Conservation (phyloP, 1,140 invertebrate species). For the Brachionus sp. region DNA sequence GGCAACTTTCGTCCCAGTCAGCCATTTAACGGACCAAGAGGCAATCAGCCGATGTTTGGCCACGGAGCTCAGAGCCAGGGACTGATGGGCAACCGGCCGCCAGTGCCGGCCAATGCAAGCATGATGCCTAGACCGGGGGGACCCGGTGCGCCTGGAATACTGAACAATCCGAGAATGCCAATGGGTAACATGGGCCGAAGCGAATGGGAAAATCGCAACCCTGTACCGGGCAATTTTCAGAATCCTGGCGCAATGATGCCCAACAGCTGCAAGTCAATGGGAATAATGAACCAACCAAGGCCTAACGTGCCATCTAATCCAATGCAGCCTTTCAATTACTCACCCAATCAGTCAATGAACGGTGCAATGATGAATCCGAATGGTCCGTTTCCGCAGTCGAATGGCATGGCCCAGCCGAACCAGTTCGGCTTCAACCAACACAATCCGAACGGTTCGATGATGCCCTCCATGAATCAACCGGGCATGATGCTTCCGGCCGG, state of each 20-base stretch:
- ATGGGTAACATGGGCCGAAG: conserved; percentile 63
- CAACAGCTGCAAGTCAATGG: neutral
- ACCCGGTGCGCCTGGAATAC: conserved; percentile 65
- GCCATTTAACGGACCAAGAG: conserved; percentile 51
- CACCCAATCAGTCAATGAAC: neutral
- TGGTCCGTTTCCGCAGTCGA: neutral
- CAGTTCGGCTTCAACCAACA: neutral
- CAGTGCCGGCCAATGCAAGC: conserved; percentile 54
- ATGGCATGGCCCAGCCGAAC: neutral
- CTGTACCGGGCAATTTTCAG: conserved; percentile 46
- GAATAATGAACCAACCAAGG: conserved; percentile 13
- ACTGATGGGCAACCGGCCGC: conserved; percentile 55
- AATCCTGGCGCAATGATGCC: neutral
- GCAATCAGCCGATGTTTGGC: conserved; percentile 56
- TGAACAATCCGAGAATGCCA: conserved; percentile 59
- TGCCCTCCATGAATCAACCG: neutral
- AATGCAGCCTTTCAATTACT: neutral
- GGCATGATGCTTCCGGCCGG: neutral
- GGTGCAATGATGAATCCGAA: neutral
- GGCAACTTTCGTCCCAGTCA: neutral
- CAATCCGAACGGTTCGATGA: neutral
- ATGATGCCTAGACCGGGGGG: conserved; percentile 49
- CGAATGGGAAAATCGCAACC: conserved; percentile 68
- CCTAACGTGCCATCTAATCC: neutral
- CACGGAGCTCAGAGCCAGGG: conserved; percentile 53